Evolutionary conservation across 2,888 invertebrate species (phyloP).

Genomic region (Hirtodrosophila cameraria): DNA sequence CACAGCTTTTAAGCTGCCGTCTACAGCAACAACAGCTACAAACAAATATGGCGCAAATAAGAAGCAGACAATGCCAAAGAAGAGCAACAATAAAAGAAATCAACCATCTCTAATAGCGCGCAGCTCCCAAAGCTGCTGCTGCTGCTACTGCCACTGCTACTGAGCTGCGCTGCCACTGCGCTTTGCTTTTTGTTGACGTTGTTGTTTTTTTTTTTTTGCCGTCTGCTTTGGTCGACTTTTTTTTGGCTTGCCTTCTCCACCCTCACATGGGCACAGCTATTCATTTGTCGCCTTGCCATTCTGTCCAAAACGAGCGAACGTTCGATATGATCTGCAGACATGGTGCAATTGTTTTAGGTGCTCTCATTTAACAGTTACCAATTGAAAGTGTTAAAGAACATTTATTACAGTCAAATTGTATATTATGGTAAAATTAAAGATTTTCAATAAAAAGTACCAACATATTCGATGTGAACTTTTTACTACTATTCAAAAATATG

Average conservation of each 20-base stretch:
- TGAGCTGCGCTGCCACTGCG: not conserved
- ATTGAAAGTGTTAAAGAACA: too few species aligned
- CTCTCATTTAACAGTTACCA: too few species aligned
- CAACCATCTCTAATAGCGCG: slow-evolving; percentile 37
- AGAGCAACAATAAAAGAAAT: slow-evolving; percentile 13
- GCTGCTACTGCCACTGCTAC: not conserved
- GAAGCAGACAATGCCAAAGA: slow-evolving; percentile 42
- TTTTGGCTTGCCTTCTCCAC: slow-evolving; percentile 32
- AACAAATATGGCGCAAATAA: slow-evolving; percentile 51
- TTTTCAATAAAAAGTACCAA: too few species aligned
- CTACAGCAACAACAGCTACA: slow-evolving; percentile 35
- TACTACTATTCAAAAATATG: too few species aligned
- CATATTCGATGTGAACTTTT: too few species aligned
- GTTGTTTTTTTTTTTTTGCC: slow-evolving; percentile 32
- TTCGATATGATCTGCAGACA: slow-evolving; percentile 34
- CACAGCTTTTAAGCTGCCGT: slow-evolving; percentile 61
- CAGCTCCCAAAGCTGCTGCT: slow-evolving; percentile 28
- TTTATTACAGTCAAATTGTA: too few species aligned
- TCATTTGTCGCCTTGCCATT: slow-evolving; percentile 53
- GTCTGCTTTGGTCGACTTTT: slow-evolving; percentile 5
- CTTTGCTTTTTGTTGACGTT: slow-evolving; percentile 21
- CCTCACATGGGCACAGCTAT: slow-evolving; percentile 32
- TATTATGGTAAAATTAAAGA: too few species aligned
- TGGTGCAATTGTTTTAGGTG: too few species aligned
- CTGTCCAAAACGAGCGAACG: slow-evolving; percentile 50